A percentile compares a stretch with the other conserved stretches of the same genome.
Evolutionary conservation across 2,888 invertebrate species (phyloP).

Genomic region (Euzetes globulus): DNA sequence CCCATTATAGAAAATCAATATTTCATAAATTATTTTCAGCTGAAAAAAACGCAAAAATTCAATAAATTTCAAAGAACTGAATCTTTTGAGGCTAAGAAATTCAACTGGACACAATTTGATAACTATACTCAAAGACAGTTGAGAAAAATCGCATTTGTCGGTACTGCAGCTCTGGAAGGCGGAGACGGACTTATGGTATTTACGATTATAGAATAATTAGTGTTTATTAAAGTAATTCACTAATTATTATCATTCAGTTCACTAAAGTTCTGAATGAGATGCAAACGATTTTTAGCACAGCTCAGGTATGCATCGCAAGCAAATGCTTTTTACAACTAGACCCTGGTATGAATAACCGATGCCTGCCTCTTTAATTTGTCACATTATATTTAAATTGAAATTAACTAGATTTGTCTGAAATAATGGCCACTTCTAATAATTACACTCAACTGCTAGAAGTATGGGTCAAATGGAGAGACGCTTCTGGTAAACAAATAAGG

Average conservation of each 20-base stretch:
- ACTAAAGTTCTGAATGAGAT: constrained; percentile 51
- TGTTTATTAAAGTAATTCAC: neutral
- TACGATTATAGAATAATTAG: neutral
- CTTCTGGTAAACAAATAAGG: constrained; percentile 66
- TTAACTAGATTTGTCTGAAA: neutral
- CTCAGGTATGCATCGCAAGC: constrained; percentile 66
- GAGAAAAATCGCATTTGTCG: constrained; percentile 29
- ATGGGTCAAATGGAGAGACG: constrained; percentile 74
- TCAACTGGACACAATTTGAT: neutral
- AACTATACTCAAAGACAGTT: constrained; percentile 26
- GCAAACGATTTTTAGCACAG: constrained; percentile 67
- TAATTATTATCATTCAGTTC: constrained; percentile 5
- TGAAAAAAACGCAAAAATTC: neutral
- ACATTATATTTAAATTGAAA: too few relatives aligned
- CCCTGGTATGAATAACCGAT: neutral
- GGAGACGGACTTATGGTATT: neutral
- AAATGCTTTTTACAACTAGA: constrained; percentile 7
- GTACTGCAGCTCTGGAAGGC: constrained; percentile 24
- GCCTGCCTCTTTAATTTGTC: too few relatives aligned
- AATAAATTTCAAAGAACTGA: neutral
- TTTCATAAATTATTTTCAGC: neutral
- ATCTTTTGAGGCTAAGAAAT: neutral
- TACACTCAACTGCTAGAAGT: constrained; percentile 65
- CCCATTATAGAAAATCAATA: neutral
- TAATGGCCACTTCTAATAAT: constrained; percentile 63